A percentile compares a stretch with the other conserved stretches of the same genome.
Conservation (phyloP, 1,140 invertebrate species). For the Chrysoperla carnea region DNA sequence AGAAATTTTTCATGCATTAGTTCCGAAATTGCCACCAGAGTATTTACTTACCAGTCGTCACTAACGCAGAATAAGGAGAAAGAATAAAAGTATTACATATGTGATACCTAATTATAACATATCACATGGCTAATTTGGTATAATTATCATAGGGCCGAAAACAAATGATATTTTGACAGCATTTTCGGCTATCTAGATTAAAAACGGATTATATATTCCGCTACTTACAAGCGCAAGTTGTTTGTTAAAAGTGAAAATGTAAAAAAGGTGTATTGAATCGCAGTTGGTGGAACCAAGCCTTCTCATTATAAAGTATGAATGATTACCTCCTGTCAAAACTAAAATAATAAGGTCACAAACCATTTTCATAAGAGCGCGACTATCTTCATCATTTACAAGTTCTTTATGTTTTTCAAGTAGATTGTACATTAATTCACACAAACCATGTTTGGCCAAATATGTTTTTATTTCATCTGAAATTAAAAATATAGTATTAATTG, state of each 20-base stretch:
- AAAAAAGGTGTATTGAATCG: not conserved
- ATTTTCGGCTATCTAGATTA: no score
- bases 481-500: slow-evolving; percentile 8
- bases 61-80: no score
- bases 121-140: no score
- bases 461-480: slow-evolving; percentile 56
- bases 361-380: slow-evolving; percentile 54
- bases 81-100: no score
- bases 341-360: slow-evolving; percentile 72
- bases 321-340: slow-evolving; percentile 56
- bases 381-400: slow-evolving; percentile 42
- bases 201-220: no score
- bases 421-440: slow-evolving; percentile 55
- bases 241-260: slow-evolving; percentile 1
- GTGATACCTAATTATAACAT: no score
- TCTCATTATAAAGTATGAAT: not conserved
- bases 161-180: no score
- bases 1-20: no score
- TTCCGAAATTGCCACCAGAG: no score
- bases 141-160: no score
- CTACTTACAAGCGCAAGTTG: no score
- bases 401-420: slow-evolving; percentile 51
- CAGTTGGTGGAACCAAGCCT: not conserved
- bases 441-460: slow-evolving; percentile 49
- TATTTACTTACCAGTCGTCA: no score